phyloP scores from a whole-genome alignment of 2,888 invertebrate genomes.

The Anticlea derivata region DNA sequence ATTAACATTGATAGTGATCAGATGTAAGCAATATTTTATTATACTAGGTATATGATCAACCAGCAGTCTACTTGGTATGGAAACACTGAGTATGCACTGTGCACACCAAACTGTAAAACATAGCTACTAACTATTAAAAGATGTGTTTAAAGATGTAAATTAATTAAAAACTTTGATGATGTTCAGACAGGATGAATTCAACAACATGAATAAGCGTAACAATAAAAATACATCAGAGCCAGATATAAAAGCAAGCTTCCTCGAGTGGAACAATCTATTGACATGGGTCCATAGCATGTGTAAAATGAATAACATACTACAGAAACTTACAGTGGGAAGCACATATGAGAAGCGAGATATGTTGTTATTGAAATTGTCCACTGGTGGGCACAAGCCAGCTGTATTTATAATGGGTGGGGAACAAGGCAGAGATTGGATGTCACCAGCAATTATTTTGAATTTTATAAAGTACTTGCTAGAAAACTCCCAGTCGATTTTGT shows the following conservation, averaged over 20 bases:
- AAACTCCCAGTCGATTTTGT: constrained; percentile 36
- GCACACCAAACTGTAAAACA: no score
- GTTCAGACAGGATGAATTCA: constrained; percentile 22
- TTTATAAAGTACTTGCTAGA: constrained; percentile 50
- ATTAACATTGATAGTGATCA: constrained; percentile 28
- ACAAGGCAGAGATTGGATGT: constrained; percentile 66
- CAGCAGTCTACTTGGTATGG: no score
- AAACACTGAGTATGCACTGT: no score
- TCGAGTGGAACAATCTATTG: constrained; percentile 46
- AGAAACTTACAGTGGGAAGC: constrained; percentile 52
- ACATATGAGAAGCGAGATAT: constrained; percentile 62
- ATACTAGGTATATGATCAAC: no score
- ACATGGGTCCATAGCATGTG: constrained; percentile 47
- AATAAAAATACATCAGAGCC: not conserved
- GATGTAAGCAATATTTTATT: constrained; percentile 10
- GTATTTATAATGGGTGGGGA: constrained; percentile 71
- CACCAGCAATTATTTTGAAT: constrained; percentile 59
- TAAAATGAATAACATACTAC: constrained; percentile 41
- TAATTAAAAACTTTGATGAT: not conserved
- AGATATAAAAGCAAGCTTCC: constrained; percentile 39
- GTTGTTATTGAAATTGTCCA: constrained; percentile 56
- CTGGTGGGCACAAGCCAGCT: constrained; percentile 43
- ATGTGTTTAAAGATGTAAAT: no score
- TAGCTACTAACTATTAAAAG: no score
- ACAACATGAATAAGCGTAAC: not conserved